Base-by-base conservation (phyloP, 2,888 invertebrate genomes). In the Oasisia sp. region DNA sequence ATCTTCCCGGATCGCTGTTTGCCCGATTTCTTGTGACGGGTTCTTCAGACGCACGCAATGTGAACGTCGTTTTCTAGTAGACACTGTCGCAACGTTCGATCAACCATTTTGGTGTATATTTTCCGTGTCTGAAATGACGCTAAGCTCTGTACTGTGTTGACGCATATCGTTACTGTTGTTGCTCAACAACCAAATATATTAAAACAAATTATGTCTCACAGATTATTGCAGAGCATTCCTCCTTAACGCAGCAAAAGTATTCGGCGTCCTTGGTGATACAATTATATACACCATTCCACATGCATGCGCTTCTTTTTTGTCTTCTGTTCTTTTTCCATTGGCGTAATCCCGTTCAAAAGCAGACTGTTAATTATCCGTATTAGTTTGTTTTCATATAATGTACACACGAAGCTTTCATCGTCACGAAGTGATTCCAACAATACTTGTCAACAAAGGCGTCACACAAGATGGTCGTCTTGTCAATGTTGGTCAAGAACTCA, bases 1-100 rank as follows among this genome's bases (percentile, higher is more conserved):
- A 94, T 93, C 74, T 74, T 74, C 74, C 27, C 27, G 27, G 14
- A 1, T 74, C 74, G 74, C 74, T 74, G 74, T 74, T 74, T n/a
- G 74, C n/a, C 27, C 1, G 74, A 7, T 5, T 74, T 74, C 74
- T 19, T 27, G 27, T 2, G 27, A 27, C 0, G 7, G 74, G 7
- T 27, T 74, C 74, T 74, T 74, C 74, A 74, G 74, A 19, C n/a
- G 27, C 27, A 74, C 27, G 74, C 27, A 27, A 74, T 27, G 19
- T 27, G 27, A 27, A 27, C 74, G 19, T 74, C 74, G 14, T n/a
- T 74, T 74, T 74, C 27, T 74, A 74, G 74, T 19, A 74, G 0
- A 74, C n/a, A 74, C n/a, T 74, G 74, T 74, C 74, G 27, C n/a
- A 74, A 19, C 27, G 74, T 74, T 74, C 74, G 74, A 74, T 74